These are phyloP conservation scores for Actinernus sp. DNA, from an alignment of 92 coral and sea anemone genomes.

Conservation along the genomic window DNA sequence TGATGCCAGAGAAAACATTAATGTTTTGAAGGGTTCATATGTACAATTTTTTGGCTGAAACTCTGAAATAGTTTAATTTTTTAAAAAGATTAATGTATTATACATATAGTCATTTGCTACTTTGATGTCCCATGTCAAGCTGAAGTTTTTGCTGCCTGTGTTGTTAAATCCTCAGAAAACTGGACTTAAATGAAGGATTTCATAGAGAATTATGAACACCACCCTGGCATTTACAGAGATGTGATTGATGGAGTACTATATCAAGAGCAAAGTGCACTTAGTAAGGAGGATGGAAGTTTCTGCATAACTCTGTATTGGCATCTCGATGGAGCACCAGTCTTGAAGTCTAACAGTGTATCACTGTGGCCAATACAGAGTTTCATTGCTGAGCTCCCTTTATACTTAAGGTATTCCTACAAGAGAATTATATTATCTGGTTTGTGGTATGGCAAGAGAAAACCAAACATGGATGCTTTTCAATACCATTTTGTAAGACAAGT, in stretches of 20 bases:
- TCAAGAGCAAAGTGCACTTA: conserved; percentile 31
- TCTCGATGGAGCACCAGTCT: conserved; percentile 78
- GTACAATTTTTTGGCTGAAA: too few species aligned
- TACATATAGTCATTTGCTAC: neutral
- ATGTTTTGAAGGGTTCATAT: too few species aligned
- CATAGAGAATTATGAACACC: conserved; percentile 29
- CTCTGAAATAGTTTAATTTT: neutral
- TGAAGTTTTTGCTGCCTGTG: too few species aligned
- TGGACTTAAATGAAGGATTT: conserved; percentile 52
- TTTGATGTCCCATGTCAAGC: too few species aligned
- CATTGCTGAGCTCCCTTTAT: conserved; percentile 56
- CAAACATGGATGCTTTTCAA: conserved; percentile 57
- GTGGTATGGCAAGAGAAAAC: conserved; percentile 69
- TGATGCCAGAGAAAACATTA: too few species aligned
- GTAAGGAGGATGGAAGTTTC: conserved; percentile 47
- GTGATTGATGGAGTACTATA: conserved; percentile 64
- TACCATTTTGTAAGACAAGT: conserved; percentile 58
- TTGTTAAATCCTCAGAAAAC: conserved; percentile 60
- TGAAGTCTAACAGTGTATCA: conserved; percentile 58
- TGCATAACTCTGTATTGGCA: conserved; percentile 68
- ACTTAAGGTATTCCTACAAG: conserved; percentile 58
- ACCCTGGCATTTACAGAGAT: conserved; percentile 47
- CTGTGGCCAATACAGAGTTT: conserved; percentile 78
- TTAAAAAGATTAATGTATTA: neutral
- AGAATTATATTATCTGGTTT: conserved; percentile 64